Conservation (phyloP, 2,113 vertebrate species). For the Perca fluviatilis region DNA sequence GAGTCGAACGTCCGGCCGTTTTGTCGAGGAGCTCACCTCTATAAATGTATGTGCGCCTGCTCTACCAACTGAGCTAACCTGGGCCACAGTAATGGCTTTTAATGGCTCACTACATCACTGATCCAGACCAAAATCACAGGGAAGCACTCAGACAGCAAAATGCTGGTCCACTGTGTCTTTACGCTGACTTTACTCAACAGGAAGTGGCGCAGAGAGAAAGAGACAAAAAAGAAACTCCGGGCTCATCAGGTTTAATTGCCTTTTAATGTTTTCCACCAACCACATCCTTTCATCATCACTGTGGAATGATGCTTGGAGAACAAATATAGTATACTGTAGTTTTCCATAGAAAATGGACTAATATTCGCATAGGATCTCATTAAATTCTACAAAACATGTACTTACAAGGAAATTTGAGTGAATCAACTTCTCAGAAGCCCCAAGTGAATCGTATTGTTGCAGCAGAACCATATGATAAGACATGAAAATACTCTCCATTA, state of each 20-base stretch:
- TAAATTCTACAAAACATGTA: background rate
- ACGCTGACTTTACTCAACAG: slow-evolving; percentile 45
- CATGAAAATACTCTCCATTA: background rate
- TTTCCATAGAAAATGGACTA: background rate
- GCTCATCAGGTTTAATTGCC: slow-evolving; percentile 30
- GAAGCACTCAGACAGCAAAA: background rate
- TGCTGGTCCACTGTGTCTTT: slow-evolving; percentile 4
- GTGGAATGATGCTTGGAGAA: slow-evolving; percentile 7
- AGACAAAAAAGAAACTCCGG: slow-evolving; percentile 45
- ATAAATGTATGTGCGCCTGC: too few relatives aligned
- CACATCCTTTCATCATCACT: slow-evolving; percentile 37
- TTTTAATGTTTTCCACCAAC: slow-evolving; percentile 37
- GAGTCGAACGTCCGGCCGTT: too few relatives aligned
- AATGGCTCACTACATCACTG: background rate
- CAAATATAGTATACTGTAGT: background rate
- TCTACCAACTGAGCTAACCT: too few relatives aligned
- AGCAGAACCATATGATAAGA: background rate
- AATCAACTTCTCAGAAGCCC: background rate
- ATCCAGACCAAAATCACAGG: background rate
- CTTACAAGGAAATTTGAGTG: background rate
- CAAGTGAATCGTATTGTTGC: background rate
- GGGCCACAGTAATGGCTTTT: background rate
- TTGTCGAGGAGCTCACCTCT: too few relatives aligned
- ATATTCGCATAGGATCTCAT: slow-evolving; percentile 5
- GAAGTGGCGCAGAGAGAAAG: slow-evolving; percentile 46